Percentiles rank a stretch among this genome's conserved stretches.
These are phyloP conservation scores for Macroteleia sp. DNA, from an alignment of 2,888 invertebrate genomes.

Conservation along the genomic window DNA sequence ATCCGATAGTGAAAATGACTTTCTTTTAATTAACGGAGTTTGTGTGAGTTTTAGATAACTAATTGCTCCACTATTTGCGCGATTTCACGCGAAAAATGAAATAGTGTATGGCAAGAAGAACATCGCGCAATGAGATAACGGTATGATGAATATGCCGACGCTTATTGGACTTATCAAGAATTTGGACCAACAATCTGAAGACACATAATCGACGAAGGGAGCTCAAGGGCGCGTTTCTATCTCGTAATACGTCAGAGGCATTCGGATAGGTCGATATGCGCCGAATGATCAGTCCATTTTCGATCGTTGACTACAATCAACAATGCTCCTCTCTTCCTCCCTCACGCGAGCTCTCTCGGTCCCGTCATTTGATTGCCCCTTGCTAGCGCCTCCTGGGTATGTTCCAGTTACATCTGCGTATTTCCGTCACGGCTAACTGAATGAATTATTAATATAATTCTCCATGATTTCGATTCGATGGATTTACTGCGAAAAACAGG, in stretches of 20 bases:
- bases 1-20: too few relatives aligned
- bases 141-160: slow-evolving; percentile 45
- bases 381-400: slow-evolving; percentile 43
- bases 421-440: slow-evolving; percentile 48
- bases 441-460: slow-evolving; percentile 46
- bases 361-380: slow-evolving; percentile 45
- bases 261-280: slow-evolving; percentile 64
- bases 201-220: slow-evolving; percentile 53
- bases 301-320: slow-evolving; percentile 74
- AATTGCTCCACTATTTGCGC: not conserved
- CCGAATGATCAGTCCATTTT: slow-evolving; percentile 77
- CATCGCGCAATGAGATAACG: slow-evolving; percentile 1
- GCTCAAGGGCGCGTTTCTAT: slow-evolving; percentile 61
- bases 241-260: slow-evolving; percentile 70
- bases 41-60: not conserved
- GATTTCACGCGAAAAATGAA: slow-evolving; percentile 18
- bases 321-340: slow-evolving; percentile 65
- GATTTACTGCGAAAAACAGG: slow-evolving; percentile 3
- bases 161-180: slow-evolving; percentile 61
- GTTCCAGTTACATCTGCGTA: slow-evolving; percentile 57
- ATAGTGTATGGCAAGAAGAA: slow-evolving; percentile 13
- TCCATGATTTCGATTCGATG: slow-evolving; percentile 18
- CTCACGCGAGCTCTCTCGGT: slow-evolving; percentile 11
- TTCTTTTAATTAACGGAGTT: not conserved
- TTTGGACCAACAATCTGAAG: slow-evolving; percentile 54